A percentile compares a stretch with the other conserved stretches of the same genome.
Conservation (phyloP, 2,888 invertebrate species). For the Drosophila tanythrix region DNA sequence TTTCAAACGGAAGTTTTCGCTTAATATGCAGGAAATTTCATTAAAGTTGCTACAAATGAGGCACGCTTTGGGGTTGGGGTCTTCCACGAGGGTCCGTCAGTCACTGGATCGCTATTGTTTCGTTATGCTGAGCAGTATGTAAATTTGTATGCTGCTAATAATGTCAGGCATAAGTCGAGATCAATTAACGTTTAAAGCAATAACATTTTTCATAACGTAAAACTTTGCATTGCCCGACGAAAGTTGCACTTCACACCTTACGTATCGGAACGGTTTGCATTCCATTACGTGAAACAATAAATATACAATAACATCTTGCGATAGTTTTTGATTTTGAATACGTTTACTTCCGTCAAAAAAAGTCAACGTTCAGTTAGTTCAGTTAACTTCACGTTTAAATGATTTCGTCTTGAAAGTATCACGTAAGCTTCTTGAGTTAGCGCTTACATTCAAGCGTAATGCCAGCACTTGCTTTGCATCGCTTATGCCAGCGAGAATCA, state of each 20-base stretch:
- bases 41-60: conserved; percentile 64
- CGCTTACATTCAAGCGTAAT: neutral
- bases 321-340: neutral
- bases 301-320: neutral
- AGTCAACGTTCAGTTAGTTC: neutral
- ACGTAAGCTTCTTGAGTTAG: neutral
- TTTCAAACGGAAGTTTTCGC: conserved; percentile 58
- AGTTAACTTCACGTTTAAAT: neutral
- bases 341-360: neutral
- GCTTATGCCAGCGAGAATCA: conserved; percentile 7
- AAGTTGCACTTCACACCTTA: neutral
- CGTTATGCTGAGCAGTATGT: conserved; percentile 41
- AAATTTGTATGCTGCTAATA: neutral
- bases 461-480: neutral
- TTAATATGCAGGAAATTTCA: conserved; percentile 76
- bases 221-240: neutral
- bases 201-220: neutral
- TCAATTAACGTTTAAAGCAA: neutral
- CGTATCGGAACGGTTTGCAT: neutral
- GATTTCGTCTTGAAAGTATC: neutral
- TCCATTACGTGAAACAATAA: neutral
- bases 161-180: neutral
- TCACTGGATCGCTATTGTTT: conserved; percentile 31
- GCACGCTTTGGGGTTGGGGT: neutral
- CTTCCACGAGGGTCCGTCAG: conserved; percentile 3